These are phyloP conservation scores for Cryptocephalus moraei DNA, from an alignment of 2,888 invertebrate species.

Conservation along the genomic window DNA sequence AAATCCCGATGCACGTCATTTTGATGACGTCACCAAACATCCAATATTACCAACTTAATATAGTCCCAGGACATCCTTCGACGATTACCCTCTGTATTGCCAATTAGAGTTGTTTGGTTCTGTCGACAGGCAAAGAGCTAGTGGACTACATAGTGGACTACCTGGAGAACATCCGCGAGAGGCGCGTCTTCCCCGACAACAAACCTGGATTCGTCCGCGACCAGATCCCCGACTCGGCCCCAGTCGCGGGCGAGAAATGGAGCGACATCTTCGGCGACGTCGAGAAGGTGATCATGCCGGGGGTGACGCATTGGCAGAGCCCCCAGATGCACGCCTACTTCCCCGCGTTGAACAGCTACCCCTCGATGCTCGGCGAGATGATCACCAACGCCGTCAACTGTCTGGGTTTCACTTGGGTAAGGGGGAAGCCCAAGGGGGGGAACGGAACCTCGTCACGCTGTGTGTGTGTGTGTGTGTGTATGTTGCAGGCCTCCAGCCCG, in stretches of 20 bases:
- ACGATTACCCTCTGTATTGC: too few relatives aligned
- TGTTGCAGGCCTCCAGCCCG: slow-evolving; percentile 81
- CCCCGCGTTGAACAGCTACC: slow-evolving; percentile 88
- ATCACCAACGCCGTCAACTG: slow-evolving; percentile 89
- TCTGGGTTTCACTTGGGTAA: slow-evolving; percentile 94
- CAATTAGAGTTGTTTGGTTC: background rate
- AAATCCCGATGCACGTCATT: too few relatives aligned
- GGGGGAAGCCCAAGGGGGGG: slow-evolving; percentile 20
- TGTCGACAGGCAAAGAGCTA: slow-evolving; percentile 66
- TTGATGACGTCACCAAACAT: too few relatives aligned
- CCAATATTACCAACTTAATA: too few relatives aligned
- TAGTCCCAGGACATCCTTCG: too few relatives aligned
- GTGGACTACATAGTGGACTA: slow-evolving; percentile 98
- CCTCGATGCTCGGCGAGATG: slow-evolving; percentile 93
- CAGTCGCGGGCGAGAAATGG: slow-evolving; percentile 80
- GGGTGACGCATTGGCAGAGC: slow-evolving; percentile 94
- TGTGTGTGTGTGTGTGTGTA: too few relatives aligned
- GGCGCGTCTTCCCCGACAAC: slow-evolving; percentile 86
- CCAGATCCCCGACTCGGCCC: slow-evolving; percentile 78
- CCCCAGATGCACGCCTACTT: slow-evolving; percentile 98
- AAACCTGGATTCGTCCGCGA: slow-evolving; percentile 89
- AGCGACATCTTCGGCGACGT: slow-evolving; percentile 86
- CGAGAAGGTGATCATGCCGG: slow-evolving; percentile 92
- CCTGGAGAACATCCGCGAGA: slow-evolving; percentile 77
- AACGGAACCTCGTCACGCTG: too few relatives aligned